Evolutionary conservation across 1,140 invertebrate species (phyloP).

Genomic region (Zaprionus inermis): DNA sequence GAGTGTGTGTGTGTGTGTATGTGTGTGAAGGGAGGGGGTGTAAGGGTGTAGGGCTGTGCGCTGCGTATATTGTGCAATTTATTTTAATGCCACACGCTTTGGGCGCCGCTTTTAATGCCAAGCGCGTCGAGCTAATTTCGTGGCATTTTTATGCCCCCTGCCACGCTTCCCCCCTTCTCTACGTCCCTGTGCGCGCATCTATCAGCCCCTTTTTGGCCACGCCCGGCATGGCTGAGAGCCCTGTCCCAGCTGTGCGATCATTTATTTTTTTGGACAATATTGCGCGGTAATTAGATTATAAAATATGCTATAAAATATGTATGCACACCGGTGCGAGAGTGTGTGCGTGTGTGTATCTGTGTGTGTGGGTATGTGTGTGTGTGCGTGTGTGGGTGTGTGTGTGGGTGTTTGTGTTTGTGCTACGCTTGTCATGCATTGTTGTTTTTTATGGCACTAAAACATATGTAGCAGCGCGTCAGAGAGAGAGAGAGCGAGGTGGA

Average conservation of each 20-base stretch:
- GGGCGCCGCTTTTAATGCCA: slow-evolving; percentile 77
- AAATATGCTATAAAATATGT: slow-evolving; percentile 80
- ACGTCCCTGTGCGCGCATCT: not conserved
- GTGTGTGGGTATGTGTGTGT: slow-evolving; percentile 2
- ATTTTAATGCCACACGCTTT: slow-evolving; percentile 78
- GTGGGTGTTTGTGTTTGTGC: slow-evolving; percentile 11
- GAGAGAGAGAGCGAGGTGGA: slow-evolving; percentile 4
- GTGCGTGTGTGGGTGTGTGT: slow-evolving; percentile 2
- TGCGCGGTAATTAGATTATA: slow-evolving; percentile 80
- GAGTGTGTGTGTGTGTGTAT: slow-evolving; percentile 6
- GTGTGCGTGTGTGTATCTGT: not conserved
- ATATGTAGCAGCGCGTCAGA: slow-evolving; percentile 55
- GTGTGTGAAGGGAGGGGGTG: slow-evolving; percentile 16
- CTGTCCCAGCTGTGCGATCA: slow-evolving; percentile 77
- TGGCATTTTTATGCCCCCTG: slow-evolving; percentile 70
- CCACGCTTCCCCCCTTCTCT: not conserved
- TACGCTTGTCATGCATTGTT: slow-evolving; percentile 65
- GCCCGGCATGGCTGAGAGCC: slow-evolving; percentile 23
- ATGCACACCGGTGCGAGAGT: slow-evolving; percentile 29
- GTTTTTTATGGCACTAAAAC: slow-evolving; percentile 75
- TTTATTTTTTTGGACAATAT: slow-evolving; percentile 67
- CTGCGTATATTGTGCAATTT: slow-evolving; percentile 72
- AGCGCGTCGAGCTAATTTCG: slow-evolving; percentile 78
- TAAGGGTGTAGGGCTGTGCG: slow-evolving; percentile 16
- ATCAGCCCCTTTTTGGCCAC: slow-evolving; percentile 23